Evolutionary conservation across 2,113 vertebrate genomes (phyloP).

Genomic region (Pandion haliaetus): DNA sequence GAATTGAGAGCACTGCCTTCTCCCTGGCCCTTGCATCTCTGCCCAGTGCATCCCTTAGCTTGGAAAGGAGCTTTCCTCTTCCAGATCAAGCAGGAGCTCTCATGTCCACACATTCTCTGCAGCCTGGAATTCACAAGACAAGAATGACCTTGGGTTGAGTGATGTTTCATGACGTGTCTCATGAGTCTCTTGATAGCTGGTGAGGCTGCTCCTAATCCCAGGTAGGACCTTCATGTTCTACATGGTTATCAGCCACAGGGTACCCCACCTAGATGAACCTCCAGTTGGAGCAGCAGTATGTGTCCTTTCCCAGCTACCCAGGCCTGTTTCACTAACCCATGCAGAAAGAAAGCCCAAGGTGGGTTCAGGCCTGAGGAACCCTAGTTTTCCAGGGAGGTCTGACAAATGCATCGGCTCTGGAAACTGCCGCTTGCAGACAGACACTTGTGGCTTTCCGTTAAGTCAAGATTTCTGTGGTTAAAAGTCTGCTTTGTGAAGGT

Average conservation of each 20-base stretch:
- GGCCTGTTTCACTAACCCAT: not conserved
- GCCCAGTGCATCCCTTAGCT: not conserved
- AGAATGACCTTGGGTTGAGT: not conserved
- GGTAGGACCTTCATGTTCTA: not conserved
- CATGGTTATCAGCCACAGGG: not conserved
- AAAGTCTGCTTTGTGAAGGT: not conserved
- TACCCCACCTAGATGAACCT: not conserved
- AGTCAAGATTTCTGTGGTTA: not conserved
- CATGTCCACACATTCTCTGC: not conserved
- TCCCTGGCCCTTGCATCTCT: not conserved
- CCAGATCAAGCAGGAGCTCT: not conserved
- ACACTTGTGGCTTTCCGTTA: not conserved
- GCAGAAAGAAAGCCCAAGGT: not conserved
- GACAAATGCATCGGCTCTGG: not conserved
- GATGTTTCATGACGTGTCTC: not conserved
- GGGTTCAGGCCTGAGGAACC: not conserved
- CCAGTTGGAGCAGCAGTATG: not conserved
- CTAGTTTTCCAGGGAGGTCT: not conserved
- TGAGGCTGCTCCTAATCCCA: not conserved
- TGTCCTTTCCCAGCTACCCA: not conserved
- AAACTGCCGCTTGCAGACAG: not conserved
- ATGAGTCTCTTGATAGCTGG: not conserved
- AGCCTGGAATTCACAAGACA: not conserved
- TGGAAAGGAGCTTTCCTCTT: not conserved
- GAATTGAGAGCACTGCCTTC: not conserved